A percentile compares a stretch with the other conserved stretches of the same genome.
Conservation (phyloP, 2,113 vertebrate genomes). For the Mohoua ochrocephala region DNA sequence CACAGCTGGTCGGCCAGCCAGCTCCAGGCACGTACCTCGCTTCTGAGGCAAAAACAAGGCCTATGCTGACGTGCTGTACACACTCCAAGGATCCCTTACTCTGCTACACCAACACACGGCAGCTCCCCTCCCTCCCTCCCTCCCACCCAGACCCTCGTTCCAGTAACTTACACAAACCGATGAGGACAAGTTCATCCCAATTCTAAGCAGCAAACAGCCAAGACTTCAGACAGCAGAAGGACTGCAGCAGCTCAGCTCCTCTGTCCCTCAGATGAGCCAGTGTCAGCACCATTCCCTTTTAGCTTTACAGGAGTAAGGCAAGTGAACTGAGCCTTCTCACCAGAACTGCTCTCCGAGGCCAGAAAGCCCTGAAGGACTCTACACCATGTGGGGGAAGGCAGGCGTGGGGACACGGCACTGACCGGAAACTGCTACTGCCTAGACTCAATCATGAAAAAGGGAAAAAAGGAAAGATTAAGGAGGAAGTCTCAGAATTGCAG, state of each 20-base stretch:
- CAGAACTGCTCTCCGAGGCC: fast-evolving
- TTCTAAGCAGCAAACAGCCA: not conserved
- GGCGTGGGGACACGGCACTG: fast-evolving
- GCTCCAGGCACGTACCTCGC: fast-evolving
- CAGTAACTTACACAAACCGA: not conserved
- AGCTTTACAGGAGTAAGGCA: fast-evolving
- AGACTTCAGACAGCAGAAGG: not conserved
- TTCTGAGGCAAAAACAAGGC: not conserved
- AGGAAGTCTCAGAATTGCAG: not conserved
- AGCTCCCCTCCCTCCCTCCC: not conserved
- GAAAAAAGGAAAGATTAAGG: not conserved
- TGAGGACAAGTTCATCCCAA: not conserved
- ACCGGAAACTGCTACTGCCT: not conserved
- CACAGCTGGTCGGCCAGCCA: not conserved
- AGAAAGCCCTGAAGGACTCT: not conserved
- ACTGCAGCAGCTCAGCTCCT: not conserved
- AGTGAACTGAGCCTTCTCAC: not conserved
- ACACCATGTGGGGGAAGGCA: fast-evolving
- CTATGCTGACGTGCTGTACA: too few species aligned
- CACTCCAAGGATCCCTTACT: not conserved
- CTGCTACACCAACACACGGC: not conserved
- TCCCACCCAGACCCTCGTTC: not conserved
- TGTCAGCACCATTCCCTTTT: not conserved
- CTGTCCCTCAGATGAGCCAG: not conserved
- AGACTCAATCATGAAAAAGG: too few species aligned